Evolutionary conservation across 2,888 invertebrate species (phyloP), one percentile per base, ranked within the genome.

Genomic region (Leptopilina drosophilae): DNA sequence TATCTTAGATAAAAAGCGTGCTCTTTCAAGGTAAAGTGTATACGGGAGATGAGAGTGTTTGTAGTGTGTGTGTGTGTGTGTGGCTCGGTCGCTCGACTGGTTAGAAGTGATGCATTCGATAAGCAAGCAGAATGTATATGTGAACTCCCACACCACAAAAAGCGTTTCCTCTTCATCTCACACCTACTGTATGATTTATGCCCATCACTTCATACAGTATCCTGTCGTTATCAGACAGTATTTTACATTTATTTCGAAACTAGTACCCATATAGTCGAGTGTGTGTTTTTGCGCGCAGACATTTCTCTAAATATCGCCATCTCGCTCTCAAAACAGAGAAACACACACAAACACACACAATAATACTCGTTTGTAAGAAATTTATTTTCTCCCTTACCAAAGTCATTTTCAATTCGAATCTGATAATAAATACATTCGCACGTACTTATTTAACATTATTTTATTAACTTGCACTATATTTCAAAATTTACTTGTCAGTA

Each of bases 181-280:
- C 69, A 69, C n/a, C 69, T 53, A 69, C 69, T 56, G 26, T 69
- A 69, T 69, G 69, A 69, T 69, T 69, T 69, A 69, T 69, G 53
- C 53, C 26, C 53, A 69, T 69, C 69, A 69, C 69, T 69, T 20
- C 33, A 5, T 69, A 26, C 69, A 69, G 69, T 69, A 69, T 69
- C 69, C 69, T 69, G 53, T 69, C 69, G 33, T 69, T 69, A 69
- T 69, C 33, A 56, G 33, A 56, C 53, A 56, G 69, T 69, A 56
- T 69, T 69, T 69, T 33, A 69, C 69, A 49, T 69, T 69, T 69
- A 69, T 53, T 69, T 53, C 33, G 53, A 69, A 69, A 53, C 69
- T 69, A 69, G 53, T 9, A 56, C 49, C 69, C 42, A 42, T 42
- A 69, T 49, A 49, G 33, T 7, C 53, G 53, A 9, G 49, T 12